Percentiles rank a stretch among this genome's conserved stretches.
Evolutionary conservation across 2,888 invertebrate species (phyloP).

Genomic region (Ennomos fuscantarius): DNA sequence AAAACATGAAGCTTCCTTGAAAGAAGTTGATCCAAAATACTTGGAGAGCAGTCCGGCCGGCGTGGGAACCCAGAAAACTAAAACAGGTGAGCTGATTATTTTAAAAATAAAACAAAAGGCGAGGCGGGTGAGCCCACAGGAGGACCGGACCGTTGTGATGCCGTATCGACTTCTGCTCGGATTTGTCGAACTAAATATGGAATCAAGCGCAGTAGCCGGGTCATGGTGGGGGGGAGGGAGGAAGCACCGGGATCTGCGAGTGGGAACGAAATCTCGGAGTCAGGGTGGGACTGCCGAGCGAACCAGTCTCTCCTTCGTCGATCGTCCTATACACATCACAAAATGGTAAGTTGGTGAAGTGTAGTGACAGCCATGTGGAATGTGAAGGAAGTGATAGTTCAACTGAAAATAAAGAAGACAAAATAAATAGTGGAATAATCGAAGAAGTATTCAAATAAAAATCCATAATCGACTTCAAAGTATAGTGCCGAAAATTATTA

Average conservation of each 20-base stretch:
- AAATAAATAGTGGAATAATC: constrained; percentile 25
- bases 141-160: constrained; percentile 66
- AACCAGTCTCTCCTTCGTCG: constrained; percentile 82
- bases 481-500: constrained; percentile 16
- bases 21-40: constrained; percentile 31
- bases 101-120: constrained; percentile 59
- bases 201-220: constrained; percentile 55
- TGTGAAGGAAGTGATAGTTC: constrained; percentile 48
- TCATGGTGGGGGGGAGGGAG: constrained; percentile 52
- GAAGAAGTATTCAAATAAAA: constrained; percentile 12
- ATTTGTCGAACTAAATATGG: constrained; percentile 82
- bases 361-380: constrained; percentile 54
- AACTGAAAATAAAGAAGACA: constrained; percentile 29
- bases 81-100: constrained; percentile 70
- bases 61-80: constrained; percentile 53
- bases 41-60: constrained; percentile 42
- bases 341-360: constrained; percentile 75
- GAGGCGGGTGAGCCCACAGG: constrained; percentile 57
- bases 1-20: constrained; percentile 14
- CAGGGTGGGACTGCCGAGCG: constrained; percentile 83
- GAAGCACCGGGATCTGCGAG: constrained; percentile 59
- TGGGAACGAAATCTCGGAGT: constrained; percentile 72
- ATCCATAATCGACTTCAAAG: constrained; percentile 14
- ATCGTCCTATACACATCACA: constrained; percentile 73
- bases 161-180: constrained; percentile 62